These are phyloP conservation scores for Sorex araneus DNA, from an alignment of 2,113 vertebrate genomes.

Conservation along the genomic window DNA sequence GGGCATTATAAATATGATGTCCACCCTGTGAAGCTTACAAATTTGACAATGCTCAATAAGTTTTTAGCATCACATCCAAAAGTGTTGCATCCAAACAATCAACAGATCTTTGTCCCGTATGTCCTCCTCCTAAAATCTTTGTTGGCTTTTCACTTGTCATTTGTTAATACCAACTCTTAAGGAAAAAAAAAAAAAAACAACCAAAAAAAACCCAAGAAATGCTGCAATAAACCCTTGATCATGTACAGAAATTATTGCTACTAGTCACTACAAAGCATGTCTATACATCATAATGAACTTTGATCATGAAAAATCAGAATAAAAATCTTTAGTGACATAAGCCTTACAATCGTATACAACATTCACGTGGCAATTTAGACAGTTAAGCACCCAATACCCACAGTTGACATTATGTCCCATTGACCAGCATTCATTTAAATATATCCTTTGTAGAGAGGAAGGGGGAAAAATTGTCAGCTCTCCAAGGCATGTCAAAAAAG, in stretches of 20 bases:
- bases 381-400: conserved; percentile 81
- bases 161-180: conserved; percentile 86
- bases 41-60: conserved; percentile 87
- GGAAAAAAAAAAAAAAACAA: conserved; percentile 82
- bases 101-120: conserved; percentile 78
- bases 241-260: conserved; percentile 93
- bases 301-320: conserved; percentile 90
- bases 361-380: conserved; percentile 86
- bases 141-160: conserved; percentile 81
- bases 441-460: conserved; percentile 74
- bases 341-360: conserved; percentile 88
- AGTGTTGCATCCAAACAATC: conserved; percentile 81
- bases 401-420: conserved; percentile 79
- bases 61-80: conserved; percentile 84
- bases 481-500: conserved; percentile 89
- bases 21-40: conserved; percentile 84
- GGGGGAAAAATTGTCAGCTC: conserved; percentile 83
- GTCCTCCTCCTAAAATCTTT: conserved; percentile 81
- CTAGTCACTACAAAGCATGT: conserved; percentile 92
- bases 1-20: conserved; percentile 87
- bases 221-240: conserved; percentile 88
- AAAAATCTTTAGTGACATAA: conserved; percentile 88
- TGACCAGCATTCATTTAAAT: conserved; percentile 86
- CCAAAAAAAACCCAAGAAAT: conserved; percentile 87
- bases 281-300: conserved; percentile 88